phyloP scores from a whole-genome alignment of 2,797 vertebrate species.

The Esox masquinongy region DNA sequence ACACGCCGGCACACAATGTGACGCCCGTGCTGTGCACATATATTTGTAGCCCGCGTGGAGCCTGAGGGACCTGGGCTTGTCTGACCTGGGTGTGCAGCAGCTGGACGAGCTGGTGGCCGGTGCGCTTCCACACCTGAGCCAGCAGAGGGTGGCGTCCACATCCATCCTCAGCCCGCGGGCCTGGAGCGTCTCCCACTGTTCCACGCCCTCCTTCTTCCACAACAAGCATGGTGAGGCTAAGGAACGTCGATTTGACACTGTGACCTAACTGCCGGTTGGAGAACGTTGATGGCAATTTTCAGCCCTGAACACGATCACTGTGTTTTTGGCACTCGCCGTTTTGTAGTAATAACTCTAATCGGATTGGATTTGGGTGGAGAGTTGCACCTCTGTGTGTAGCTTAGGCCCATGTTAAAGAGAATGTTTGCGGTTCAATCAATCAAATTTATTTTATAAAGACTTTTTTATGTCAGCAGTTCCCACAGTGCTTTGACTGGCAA shows the following conservation, averaged over 20 bases:
- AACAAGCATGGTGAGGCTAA: conserved; percentile 89
- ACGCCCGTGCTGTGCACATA: conserved; percentile 3
- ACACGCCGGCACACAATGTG: no score
- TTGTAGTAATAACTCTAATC: no score
- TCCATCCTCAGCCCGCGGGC: conserved; percentile 44
- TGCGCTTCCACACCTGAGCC: conserved; percentile 76
- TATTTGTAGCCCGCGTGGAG: conserved; percentile 73
- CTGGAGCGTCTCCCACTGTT: conserved; percentile 85
- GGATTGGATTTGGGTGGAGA: no score
- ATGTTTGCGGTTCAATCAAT: no score
- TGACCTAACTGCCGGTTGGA: neutral
- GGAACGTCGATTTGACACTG: neutral
- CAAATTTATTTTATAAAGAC: no score
- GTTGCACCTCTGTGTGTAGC: no score
- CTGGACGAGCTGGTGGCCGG: conserved; percentile 79
- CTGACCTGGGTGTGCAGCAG: conserved; percentile 83
- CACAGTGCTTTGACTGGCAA: no score
- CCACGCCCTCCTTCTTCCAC: conserved; percentile 90
- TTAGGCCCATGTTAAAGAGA: no score
- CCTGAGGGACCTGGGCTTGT: conserved; percentile 87
- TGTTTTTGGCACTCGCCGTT: no score
- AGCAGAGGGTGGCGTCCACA: conserved; percentile 53
- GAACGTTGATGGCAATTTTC: neutral
- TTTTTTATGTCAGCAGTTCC: no score
- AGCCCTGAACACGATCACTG: neutral